Evolutionary conservation across 2,797 vertebrate species (phyloP), one percentile per base, ranked within the genome.

Genomic region (Vespertilio murinus): DNA sequence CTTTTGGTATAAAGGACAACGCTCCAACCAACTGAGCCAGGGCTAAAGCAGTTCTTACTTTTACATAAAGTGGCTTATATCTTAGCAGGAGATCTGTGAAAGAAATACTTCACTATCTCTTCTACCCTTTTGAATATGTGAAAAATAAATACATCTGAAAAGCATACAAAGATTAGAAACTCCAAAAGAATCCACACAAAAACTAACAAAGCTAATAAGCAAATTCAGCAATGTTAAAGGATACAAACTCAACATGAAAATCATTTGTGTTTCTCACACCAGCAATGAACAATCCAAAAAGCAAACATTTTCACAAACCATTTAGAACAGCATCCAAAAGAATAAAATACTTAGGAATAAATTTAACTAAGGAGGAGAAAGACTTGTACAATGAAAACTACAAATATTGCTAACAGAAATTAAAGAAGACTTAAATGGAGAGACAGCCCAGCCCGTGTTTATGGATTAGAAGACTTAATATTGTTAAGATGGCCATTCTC

Each of bases 111-210:
- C 8, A 64, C 56, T 64, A 28, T 77, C 28, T 93, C 33, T 78
- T 23, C 25, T 65, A 94, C 23, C 23, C 45, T 83, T 74, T 75
- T 28, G 40, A 80, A 70, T 79, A 91, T 49, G 59, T 67, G 30
- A 91, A 88, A 93, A 83, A 73, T 18, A 86, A 94, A 79, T 52
- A 56, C 30, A 78, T 65, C 87, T 54, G 54, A 92, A 93, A 90
- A 83, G n/a, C 23, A 89, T 80, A 54, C 9, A 33, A 69, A 82
- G n/a, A 74, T 69, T 42, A 92, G 23, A 85, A 91, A 91, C 93
- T 65, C 35, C 71, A 65, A 75, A 38, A 88, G 20, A 79, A 67
- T 23, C 20, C 33, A 89, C 11, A 38, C 5, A 75, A 65, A 61
- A 38, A 25, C 23, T 52, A 73, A 28, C 30, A 73, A 0, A 84